Conservation (phyloP, 35 echinoderm and acorn worm species). For the Acanthaster planci region DNA sequence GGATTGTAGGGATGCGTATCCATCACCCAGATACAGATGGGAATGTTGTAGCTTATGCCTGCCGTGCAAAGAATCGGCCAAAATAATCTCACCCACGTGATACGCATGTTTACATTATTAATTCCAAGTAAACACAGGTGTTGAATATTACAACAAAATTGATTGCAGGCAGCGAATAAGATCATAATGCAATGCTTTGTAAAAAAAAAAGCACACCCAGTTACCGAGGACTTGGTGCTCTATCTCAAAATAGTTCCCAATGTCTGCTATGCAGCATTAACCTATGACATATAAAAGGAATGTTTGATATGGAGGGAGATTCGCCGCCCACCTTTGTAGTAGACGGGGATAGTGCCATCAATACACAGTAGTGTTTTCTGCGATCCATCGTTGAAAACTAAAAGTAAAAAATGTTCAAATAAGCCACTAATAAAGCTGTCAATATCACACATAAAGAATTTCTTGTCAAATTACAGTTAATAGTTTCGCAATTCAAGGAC, state of each 20-base stretch:
- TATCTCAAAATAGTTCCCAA: no score
- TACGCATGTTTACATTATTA: no score
- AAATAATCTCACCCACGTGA: no score
- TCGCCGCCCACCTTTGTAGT: conserved; percentile 77
- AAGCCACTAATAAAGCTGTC: not conserved
- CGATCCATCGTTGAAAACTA: conserved; percentile 87
- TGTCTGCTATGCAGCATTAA: no score
- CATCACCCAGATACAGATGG: conserved; percentile 87
- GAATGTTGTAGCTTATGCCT: conserved; percentile 89
- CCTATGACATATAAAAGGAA: not conserved
- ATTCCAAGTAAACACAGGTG: no score
- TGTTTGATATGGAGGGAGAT: not conserved
- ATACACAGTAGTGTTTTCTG: conserved; percentile 71
- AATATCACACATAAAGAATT: not conserved
- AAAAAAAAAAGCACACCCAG: no score
- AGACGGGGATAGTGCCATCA: conserved; percentile 90
- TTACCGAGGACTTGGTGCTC: no score
- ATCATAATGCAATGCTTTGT: no score
- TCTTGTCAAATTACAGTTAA: no score
- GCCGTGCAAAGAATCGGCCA: not conserved
- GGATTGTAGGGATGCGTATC: conserved; percentile 94
- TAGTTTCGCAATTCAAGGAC: no score
- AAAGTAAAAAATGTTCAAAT: conserved; percentile 33
- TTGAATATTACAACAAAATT: no score
- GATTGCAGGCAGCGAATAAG: no score